Percentiles rank a stretch among this genome's conserved stretches.
These are phyloP conservation scores for Limosa lapponica DNA, from an alignment of 2,797 vertebrate genomes.

Conservation along the genomic window DNA sequence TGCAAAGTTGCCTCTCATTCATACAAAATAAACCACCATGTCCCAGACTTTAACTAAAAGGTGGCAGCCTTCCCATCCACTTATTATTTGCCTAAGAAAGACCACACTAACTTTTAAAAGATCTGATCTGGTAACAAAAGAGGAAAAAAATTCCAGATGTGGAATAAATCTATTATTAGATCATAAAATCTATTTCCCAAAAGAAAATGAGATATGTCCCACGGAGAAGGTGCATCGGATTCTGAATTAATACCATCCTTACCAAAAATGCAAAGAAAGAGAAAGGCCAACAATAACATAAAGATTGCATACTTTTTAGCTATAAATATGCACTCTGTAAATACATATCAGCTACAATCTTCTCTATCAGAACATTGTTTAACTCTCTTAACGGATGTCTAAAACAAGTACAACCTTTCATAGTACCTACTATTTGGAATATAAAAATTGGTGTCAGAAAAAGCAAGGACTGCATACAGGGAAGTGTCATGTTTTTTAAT, in stretches of 20 bases:
- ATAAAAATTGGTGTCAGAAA: neutral
- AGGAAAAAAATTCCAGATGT: neutral
- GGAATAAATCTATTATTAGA: neutral
- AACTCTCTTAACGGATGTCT: neutral
- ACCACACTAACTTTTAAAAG: neutral
- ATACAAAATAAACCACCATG: neutral
- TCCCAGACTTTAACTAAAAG: conserved; percentile 9
- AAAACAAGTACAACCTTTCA: neutral
- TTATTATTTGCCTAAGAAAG: neutral
- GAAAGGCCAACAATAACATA: neutral
- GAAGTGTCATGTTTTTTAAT: neutral
- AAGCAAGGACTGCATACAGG: neutral
- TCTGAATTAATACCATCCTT: neutral
- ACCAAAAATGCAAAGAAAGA: neutral
- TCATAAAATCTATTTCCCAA: neutral
- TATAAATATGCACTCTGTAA: neutral
- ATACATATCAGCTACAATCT: neutral
- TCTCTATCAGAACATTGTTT: neutral
- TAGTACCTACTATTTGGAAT: neutral
- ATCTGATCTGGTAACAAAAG: neutral
- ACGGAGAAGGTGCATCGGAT: neutral
- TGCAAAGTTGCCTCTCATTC: neutral
- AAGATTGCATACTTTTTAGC: neutral
- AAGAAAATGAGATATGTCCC: neutral
- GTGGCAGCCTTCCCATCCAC: conserved; percentile 10